phyloP scores from a whole-genome alignment of 1,140 invertebrate species.

The Drosophila pachea region DNA sequence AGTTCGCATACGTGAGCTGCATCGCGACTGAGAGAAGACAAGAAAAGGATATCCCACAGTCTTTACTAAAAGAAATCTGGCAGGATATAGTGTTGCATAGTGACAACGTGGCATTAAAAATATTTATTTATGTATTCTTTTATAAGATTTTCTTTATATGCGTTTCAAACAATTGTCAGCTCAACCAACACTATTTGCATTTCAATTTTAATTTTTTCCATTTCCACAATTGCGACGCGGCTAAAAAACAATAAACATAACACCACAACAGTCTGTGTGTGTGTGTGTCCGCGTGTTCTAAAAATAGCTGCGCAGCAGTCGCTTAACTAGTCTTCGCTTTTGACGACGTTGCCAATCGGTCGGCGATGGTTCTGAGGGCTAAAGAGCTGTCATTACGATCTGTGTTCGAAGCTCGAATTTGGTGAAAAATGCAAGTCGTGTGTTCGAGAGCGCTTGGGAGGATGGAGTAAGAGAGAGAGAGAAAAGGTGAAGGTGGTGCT shows the following conservation, averaged over 20 bases:
- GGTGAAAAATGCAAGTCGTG: conserved; percentile 1
- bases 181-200: conserved; percentile 1
- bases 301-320: conserved; percentile 41
- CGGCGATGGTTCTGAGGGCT: conserved; percentile 47
- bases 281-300: conserved; percentile 30
- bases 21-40: too few species aligned
- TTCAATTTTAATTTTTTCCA: conserved; percentile 1
- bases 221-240: conserved; percentile 20
- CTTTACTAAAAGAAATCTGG: background rate
- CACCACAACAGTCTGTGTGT: background rate
- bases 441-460: conserved; percentile 36
- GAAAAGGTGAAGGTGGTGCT: background rate
- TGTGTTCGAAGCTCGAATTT: conserved; percentile 1
- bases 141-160: conserved; percentile 3
- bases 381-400: conserved; percentile 20
- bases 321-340: conserved; percentile 19
- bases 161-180: conserved; percentile 1
- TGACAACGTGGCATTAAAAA: conserved; percentile 22
- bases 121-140: conserved; percentile 9
- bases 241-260: conserved; percentile 24
- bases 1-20: too few species aligned
- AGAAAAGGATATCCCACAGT: too few species aligned
- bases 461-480: background rate
- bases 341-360: background rate
- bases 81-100: background rate